Base-by-base conservation (phyloP, 1,140 invertebrate species). In the Hypothenemus hampei region DNA sequence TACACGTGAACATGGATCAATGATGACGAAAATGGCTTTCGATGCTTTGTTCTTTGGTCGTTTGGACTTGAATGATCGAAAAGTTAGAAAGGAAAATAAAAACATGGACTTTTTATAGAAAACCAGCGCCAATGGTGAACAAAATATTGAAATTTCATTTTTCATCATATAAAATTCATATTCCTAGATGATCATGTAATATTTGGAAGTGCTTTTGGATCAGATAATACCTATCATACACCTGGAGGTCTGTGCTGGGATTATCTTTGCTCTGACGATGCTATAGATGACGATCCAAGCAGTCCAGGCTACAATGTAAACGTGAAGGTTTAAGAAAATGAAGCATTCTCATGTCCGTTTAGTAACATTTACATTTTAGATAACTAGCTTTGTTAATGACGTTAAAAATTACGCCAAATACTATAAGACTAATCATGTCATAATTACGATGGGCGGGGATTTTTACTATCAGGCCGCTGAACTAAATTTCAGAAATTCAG, bases 241-340 rank as follows among this genome's bases (percentile, higher is more conserved):
- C 92, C 92, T 1, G 75, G 80, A 3, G 91, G 89, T 0, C 95
- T 91, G 71, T 95, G 92, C 66, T 97, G 93, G 68, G 93, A 96
- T 68, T 74, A 87, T 1, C 71, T 85, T 0, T 95, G 93, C 65
- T 58, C 67, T 1, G 91, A 94, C 69, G 84, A 89, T 36, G 89
- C 89, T 0, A 83, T 91, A 22, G 79, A 86, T 4, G 86, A 89
- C 62, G 82, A 87, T 58, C 72, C 74, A 1, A 66, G 76, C 7
- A 85, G 84, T 57, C 80, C 81, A 0, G 79, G 82, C 48, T 87
- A 84, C 59, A 91, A 90, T 64, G 78, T 87, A 0, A 76, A 82
- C 1, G 39, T 62, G 11, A 77, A 75, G 75, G 86, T 88, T 76
- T 29, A 5, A 29, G 11, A 16, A 16, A 37, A 15, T 37, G 35